Percentiles rank a stretch among this genome's conserved stretches.
Evolutionary conservation across 2,113 vertebrate genomes (phyloP).

Genomic region (Cinclus mexicanus): DNA sequence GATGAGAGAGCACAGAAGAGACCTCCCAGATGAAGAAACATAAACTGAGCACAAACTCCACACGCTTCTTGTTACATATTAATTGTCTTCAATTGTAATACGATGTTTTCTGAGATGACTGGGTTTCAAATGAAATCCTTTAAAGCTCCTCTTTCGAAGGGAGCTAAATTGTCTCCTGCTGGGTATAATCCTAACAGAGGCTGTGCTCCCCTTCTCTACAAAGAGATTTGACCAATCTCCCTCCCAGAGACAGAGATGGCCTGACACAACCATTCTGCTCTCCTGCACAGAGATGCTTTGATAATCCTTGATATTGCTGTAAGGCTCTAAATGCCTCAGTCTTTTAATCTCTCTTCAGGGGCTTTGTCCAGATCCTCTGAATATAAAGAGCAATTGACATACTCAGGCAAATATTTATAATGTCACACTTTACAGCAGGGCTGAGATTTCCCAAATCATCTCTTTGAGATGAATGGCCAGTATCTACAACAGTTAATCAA

Average conservation of each 20-base stretch:
- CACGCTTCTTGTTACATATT: not conserved
- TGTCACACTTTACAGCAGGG: not conserved
- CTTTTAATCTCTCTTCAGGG: conserved; percentile 31
- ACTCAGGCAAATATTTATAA: conserved; percentile 29
- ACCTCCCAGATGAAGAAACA: not conserved
- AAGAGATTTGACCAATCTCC: not conserved
- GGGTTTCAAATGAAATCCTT: conserved; percentile 5
- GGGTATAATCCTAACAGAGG: not conserved
- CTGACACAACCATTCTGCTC: not conserved
- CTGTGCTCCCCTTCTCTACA: not conserved
- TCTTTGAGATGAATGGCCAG: not conserved
- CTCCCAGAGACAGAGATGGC: not conserved
- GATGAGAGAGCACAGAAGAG: not conserved
- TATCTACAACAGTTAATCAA: not conserved
- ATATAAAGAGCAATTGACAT: not conserved
- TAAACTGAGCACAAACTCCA: not conserved
- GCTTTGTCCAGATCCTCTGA: conserved; percentile 7
- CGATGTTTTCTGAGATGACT: not conserved
- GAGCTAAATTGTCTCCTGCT: conserved; percentile 42
- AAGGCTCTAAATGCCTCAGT: conserved; percentile 8
- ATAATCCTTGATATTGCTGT: not conserved
- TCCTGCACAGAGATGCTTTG: not conserved
- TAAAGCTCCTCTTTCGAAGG: not conserved
- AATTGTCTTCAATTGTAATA: conserved; percentile 16
- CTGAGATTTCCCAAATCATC: not conserved